Base-by-base conservation (phyloP, 2,797 vertebrate species). In the Pseudochromis fuscus region DNA sequence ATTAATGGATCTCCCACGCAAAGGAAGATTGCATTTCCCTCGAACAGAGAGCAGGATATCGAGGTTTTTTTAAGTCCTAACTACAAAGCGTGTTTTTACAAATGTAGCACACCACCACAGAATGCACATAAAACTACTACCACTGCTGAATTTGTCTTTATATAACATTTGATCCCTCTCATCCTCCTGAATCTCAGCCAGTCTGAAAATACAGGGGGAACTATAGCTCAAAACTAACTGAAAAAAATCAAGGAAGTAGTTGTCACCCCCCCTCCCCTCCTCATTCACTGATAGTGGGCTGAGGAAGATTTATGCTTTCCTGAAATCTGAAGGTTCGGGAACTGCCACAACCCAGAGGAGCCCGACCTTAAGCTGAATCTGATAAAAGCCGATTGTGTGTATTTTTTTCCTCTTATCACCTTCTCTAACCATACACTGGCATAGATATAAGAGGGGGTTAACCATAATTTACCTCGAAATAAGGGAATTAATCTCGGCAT, bases 1-100 rank as follows among this genome's bases (percentile, higher is more conserved):
- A 82, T 71, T 82, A 76, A 53, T 88, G 71, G 69, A 71, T 88
- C 87, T 91, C 90, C 88, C 80, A 89, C 89, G 71, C 90, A 91
- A 76, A 88, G 83, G 90, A 92, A 89, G 87, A 84, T 68, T 59
- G 77, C 27, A 30, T 79, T 87, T 91, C 83, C 88, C 60, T 68
- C 69, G 50, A 58, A 77, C 69, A 82, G 71, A 84, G 67, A 67
- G 72, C 78, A 89, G 88, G 88, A 91, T 83, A 86, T 89, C 44
- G 60, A 70, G 71, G 56, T 21, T 60, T 71, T 74, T 72, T 30
- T 55, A 42, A 38, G 10, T 46, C 50, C 24, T 23, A 31, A 66
- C 70, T 78, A 67, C 72, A 89, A 78, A 81, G 63, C 70, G 0
- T 78, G 44, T 83, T 71, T 73, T 37, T 40, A 24, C 4, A 23